Evolutionary conservation across 1,140 invertebrate genomes (phyloP), one percentile per base, ranked within the genome.

Genomic region (Drepana arcuata): DNA sequence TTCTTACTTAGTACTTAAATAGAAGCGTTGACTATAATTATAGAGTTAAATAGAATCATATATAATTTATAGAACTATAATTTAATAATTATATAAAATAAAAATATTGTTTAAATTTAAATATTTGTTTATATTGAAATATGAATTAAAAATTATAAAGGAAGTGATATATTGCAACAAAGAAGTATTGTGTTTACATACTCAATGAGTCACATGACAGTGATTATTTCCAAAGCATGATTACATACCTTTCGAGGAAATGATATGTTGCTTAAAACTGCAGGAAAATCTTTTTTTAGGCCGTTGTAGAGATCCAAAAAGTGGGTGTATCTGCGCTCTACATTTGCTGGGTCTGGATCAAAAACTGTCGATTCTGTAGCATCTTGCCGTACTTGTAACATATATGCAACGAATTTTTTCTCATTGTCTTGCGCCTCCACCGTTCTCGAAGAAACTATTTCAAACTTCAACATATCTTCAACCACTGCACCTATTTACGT

Each of bases 301-400:
- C 80, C 69, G 48, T 86, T 84, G 67, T 90, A 92, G 2, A 93
- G 77, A 34, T 87, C 86, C 10, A 90, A 77, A 73, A 93, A 93
- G 53, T 94, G 89, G 4, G 92, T 92, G 55, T 93, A 94, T 49
- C 92, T 83, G 41, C 91, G 79, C 53, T 92, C 88, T 16, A 93
- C 86, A 16, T 86, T 84, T 0, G 87, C 88, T 11, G 89, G 88
- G 36, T 86, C 84, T 15, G 70, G 57, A 68, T 90, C 89, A 43
- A 79, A 74, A 11, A 68, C 59, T 6, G 31, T 48, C 2, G 80
- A 69, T 34, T 69, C 64, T 32, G 50, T 53, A 10, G 63, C 56
- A 51, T 87, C 24, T 47, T 86, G 87, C 26, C 84, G 70, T 2
- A 88, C 84, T 58, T 85, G 86, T 33, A 90, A 51, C 55, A 86